Evolutionary conservation across 2,888 invertebrate species (phyloP).

Genomic region (Trachelus iudaicus): DNA sequence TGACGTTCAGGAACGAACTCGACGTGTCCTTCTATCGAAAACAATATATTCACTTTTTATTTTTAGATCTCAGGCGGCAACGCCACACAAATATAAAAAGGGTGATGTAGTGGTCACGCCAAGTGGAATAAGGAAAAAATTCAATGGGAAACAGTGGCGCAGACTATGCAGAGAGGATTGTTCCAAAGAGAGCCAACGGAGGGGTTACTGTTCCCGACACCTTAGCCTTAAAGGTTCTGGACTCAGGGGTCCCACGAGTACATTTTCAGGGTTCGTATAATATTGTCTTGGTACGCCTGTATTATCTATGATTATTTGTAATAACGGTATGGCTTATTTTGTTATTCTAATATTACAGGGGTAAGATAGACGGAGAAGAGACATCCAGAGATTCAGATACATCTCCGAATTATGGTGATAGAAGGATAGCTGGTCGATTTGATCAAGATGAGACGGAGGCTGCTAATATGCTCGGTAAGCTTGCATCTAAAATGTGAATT

Average conservation of each 20-base stretch:
- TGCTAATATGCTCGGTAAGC: slow-evolving; percentile 91
- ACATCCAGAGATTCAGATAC: slow-evolving; percentile 91
- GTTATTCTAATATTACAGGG: slow-evolving; percentile 55
- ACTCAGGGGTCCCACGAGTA: slow-evolving; percentile 56
- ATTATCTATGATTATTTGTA: neutral
- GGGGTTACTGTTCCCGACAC: slow-evolving; percentile 97
- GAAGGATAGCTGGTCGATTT: slow-evolving; percentile 83
- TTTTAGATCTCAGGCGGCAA: slow-evolving; percentile 86
- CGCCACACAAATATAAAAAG: slow-evolving; percentile 96
- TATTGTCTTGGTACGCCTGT: neutral
- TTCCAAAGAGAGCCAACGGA: slow-evolving; percentile 95
- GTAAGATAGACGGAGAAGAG: slow-evolving; percentile 83
- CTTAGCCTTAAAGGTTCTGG: slow-evolving; percentile 84
- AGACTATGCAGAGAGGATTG: slow-evolving; percentile 95
- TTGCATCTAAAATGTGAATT: neutral
- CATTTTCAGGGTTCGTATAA: slow-evolving; percentile 51
- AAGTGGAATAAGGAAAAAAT: slow-evolving; percentile 97
- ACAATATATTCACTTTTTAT: neutral
- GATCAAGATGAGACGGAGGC: slow-evolving; percentile 97
- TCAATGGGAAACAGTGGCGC: slow-evolving; percentile 99
- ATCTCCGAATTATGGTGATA: slow-evolving; percentile 81
- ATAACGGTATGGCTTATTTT: neutral
- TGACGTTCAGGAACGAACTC: neutral
- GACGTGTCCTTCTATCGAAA: neutral
- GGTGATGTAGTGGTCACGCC: slow-evolving; percentile 96